Evolutionary conservation across 2,888 invertebrate genomes (phyloP), one percentile per base, ranked within the genome.

Genomic region (Calephelis perditalis): DNA sequence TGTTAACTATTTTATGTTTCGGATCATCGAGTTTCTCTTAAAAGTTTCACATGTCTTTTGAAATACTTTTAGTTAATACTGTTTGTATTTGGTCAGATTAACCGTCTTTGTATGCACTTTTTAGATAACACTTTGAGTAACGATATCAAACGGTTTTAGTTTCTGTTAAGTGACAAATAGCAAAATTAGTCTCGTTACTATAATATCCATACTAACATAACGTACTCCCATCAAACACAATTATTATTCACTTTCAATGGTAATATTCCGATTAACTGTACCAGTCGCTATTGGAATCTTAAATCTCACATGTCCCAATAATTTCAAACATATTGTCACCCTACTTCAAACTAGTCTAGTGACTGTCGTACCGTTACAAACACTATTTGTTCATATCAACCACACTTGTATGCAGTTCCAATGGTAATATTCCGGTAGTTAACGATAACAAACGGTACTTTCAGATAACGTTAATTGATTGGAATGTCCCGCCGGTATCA

Each of bases 311-410:
- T 40, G 40, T 40, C 40, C 8, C 12, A 8, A 15, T 26, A 47
- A 47, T 5, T 7, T 7, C 7, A 47, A 47, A 15, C 49, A 5
- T 49, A 26, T 49, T 3, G 49, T 26, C 49, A 49, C 26, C 26
- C 49, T 49, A 49, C 15, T 9, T 9, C 3, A 49, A 49, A 49
- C 49, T 49, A 49, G 49, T 49, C 9, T 26, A 49, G 49, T 49
- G 49, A 49, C 26, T 49, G 26, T 49, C 49, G 49, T 49, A 10
- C 49, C 26, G 49, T 49, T 49, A 49, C 49, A 49, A 49, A 49
- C 49, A 49, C 49, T 49, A 49, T 49, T 49, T 49, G 49, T 49
- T 49, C 49, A 49, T 49, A 49, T 49, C 49, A 49, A 49, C 49
- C 49, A 10, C 49, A 49, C 49, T 49, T 49, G 49, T 26, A 49